Evolutionary conservation across 2,797 vertebrate species (phyloP), one percentile per base, ranked within the genome.

Genomic region (Chlorospingus semifuscus): DNA sequence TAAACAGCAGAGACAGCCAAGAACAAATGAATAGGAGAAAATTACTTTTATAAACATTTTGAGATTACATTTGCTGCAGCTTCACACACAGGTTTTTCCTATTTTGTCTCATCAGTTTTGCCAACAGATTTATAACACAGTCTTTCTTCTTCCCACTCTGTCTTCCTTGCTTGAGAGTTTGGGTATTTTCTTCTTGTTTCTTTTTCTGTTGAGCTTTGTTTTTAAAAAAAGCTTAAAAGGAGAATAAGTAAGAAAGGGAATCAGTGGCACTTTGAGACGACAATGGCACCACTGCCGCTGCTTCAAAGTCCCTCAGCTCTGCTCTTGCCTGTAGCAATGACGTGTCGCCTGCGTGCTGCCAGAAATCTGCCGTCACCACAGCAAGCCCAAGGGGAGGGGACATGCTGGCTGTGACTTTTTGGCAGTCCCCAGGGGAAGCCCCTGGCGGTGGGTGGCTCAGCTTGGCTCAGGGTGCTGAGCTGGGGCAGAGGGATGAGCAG

Each of bases 21-120:
- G 66, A 88, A 82, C 30, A 91, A 87, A 90, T 60, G 77, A 79
- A 90, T 29, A 91, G 37, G 60, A 27, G 50, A 88, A 94, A 83
- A 90, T 69, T 86, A 60, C 72, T 94, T 89, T 41, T 41, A 57
- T 72, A 87, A 91, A 75, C 47, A 75, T 75, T 91, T 71, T 65
- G 57, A 91, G 49, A 69, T 89, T 75, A 42, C 23, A 69, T 85
- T 91, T 89, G 23, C 65, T 69, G 46, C 82, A 49, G 57, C 46
- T 87, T 83, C 71, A 14, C 42, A 68, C 1, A 8, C 36, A 92
- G 15, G 8, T 49, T 93, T 75, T 61, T 30, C 27, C 41, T 83
- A 14, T 77, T 89, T 91, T 92, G 55, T 83, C 61, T 83, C 65
- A 47, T 83, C 72, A 32, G 26, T 82, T 92, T 92, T 86, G 9